These are phyloP conservation scores for Penaeus japonicus DNA, from an alignment of 1,140 invertebrate species.

Conservation along the genomic window DNA sequence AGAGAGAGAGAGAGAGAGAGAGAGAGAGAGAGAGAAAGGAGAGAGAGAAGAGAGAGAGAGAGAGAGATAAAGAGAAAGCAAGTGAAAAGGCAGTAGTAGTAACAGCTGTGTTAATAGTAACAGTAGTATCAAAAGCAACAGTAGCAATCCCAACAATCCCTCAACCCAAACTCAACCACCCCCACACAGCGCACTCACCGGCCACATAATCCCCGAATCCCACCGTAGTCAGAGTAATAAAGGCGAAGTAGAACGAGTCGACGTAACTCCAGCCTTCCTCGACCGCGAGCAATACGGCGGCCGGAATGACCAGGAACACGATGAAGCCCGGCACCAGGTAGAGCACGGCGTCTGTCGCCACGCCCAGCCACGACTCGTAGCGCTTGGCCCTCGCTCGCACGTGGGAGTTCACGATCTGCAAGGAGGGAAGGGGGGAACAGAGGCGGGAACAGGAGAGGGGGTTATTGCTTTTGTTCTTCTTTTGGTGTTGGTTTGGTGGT, in stretches of 20 bases:
- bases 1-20: no score
- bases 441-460: background rate
- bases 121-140: no score
- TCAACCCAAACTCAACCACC: no score
- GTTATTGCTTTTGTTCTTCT: no score
- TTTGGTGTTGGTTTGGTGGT: no score
- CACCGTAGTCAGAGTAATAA: slow-evolving; percentile 69
- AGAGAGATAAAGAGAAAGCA: no score
- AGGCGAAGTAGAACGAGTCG: slow-evolving; percentile 70
- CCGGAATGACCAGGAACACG: slow-evolving; percentile 62
- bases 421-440: background rate
- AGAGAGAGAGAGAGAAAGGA: no score
- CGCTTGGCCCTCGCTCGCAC: slow-evolving; percentile 11
- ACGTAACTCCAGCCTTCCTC: slow-evolving; percentile 68
- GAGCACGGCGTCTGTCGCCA: slow-evolving; percentile 11
- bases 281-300: slow-evolving; percentile 70
- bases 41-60: no score
- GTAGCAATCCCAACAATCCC: no score
- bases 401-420: slow-evolving; percentile 19
- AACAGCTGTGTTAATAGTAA: no score
- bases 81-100: no score
- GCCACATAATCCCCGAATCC: slow-evolving; percentile 57
- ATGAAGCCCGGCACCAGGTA: slow-evolving; percentile 67
- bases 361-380: slow-evolving; percentile 16
- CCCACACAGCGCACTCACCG: slow-evolving; percentile 6